Evolutionary conservation across 2,888 invertebrate genomes (phyloP).

Genomic region (Mycalesis mineus): DNA sequence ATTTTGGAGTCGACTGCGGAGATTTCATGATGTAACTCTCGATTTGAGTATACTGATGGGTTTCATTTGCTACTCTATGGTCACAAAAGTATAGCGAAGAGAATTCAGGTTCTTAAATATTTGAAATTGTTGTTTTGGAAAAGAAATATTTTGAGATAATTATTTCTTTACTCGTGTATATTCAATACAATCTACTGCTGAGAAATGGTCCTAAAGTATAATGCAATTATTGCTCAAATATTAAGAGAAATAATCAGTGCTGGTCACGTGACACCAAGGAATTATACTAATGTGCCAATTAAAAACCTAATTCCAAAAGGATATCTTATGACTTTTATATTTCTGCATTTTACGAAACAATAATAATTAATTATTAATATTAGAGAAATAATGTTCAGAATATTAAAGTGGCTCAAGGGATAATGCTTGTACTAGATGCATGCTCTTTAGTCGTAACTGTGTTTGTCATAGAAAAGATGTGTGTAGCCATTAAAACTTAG

Average conservation of each 20-base stretch:
- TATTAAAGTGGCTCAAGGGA: conserved; percentile 21
- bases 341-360: conserved; percentile 20
- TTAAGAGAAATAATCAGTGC: conserved; percentile 42
- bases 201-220: not conserved
- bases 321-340: conserved; percentile 49
- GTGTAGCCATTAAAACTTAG: conserved; percentile 56
- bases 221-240: conserved; percentile 39
- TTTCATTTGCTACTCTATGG: conserved; percentile 5
- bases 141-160: not conserved
- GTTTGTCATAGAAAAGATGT: conserved; percentile 60
- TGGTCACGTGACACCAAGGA: conserved; percentile 53
- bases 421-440: conserved; percentile 51
- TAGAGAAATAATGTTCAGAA: conserved; percentile 16
- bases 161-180: not conserved
- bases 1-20: conserved; percentile 84
- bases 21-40: conserved; percentile 81
- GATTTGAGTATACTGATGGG: not conserved
- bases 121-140: not conserved
- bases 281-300: conserved; percentile 52
- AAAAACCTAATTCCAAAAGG: conserved; percentile 31
- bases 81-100: not conserved
- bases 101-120: not conserved
- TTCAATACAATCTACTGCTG: not conserved
- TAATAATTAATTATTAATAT: conserved; percentile 7
- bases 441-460: conserved; percentile 60